Base-by-base conservation (phyloP, 2,113 vertebrate species). In the Montifringilla adamsi region DNA sequence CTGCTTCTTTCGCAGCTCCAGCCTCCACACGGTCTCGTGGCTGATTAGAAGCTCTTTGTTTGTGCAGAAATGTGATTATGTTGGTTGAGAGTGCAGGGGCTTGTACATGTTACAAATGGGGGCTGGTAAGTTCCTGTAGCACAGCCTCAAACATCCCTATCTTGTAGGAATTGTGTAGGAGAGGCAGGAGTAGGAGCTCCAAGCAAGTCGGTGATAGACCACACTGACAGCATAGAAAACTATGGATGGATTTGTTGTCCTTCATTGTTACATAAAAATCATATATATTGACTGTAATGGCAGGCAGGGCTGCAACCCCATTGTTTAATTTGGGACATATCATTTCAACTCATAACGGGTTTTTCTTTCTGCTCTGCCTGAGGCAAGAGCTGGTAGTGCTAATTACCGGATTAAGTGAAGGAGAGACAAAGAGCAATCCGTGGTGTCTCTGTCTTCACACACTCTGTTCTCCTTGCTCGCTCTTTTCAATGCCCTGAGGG, bases 1-100 rank as follows among this genome's bases (percentile, higher is more conserved):
- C 81, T 89, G 84, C 88, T 86, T 18, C 87, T 90, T 90, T 95
- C 18, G 10, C 95, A 90, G 82, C 85, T 95, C 44, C 93, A 90
- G 63, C 96, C 95, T 95, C 93, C 95, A 37, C 89, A 69, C 0
- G 0, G 83, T 73, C 83, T 89, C 50, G 24, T 28, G 69, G 64
- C 64, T 84, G 47, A 88, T 95, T 21, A 92, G 80, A 37, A 93
- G 59, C 83, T 82, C 59, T 68, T 62, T 91, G 33, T 85, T 91
- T 84, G 63, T 84, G 47, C 73, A 28, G 47, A 11, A 59, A 69
- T 85, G 22, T 27, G 50, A 43, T 59, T 68, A 15, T 73, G 63
- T 68, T 93, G 55, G 75, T 80, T 76, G 79, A 46, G 93, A 81
- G 78, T n/a, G 59, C 70, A 80, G 84, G 70, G 79, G 37, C 79